Percentiles rank a stretch among this genome's conserved stretches.
Evolutionary conservation across 2,797 vertebrate genomes (phyloP).

Genomic region (Nyctibius grandis): DNA sequence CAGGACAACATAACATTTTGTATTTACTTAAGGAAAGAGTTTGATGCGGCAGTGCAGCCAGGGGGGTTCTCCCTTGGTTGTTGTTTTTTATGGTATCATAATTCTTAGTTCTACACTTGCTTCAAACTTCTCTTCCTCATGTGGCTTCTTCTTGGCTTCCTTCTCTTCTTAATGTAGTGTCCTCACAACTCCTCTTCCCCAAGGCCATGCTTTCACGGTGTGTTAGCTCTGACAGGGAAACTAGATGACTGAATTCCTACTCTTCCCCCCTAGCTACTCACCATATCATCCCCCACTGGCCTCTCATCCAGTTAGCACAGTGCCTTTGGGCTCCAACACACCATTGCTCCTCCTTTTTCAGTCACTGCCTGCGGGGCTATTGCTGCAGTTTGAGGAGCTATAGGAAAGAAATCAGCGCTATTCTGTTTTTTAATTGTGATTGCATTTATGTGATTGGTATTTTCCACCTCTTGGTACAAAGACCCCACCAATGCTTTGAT

Average conservation of each 20-base stretch:
- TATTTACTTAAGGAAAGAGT: not conserved
- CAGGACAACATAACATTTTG: not conserved
- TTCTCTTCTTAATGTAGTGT: not conserved
- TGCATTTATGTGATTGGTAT: not conserved
- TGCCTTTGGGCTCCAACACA: not conserved
- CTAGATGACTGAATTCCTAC: not conserved
- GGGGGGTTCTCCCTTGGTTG: not conserved
- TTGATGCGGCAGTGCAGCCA: not conserved
- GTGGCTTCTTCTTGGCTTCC: not conserved
- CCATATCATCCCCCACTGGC: not conserved
- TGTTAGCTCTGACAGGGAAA: not conserved
- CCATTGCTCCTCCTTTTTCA: not conserved
- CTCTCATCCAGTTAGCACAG: not conserved
- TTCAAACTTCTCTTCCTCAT: not conserved
- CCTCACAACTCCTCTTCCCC: not conserved
- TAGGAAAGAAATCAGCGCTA: not conserved
- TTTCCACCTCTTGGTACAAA: not conserved
- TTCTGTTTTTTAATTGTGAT: not conserved
- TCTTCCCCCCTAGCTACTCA: not conserved
- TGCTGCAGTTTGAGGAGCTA: not conserved
- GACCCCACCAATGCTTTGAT: not conserved
- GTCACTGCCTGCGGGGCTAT: not conserved
- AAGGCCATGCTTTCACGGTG: not conserved
- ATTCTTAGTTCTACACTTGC: not conserved
- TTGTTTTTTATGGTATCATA: not conserved